These are phyloP conservation scores for Mantis religiosa DNA, from an alignment of 2,888 invertebrate genomes.

Conservation along the genomic window DNA sequence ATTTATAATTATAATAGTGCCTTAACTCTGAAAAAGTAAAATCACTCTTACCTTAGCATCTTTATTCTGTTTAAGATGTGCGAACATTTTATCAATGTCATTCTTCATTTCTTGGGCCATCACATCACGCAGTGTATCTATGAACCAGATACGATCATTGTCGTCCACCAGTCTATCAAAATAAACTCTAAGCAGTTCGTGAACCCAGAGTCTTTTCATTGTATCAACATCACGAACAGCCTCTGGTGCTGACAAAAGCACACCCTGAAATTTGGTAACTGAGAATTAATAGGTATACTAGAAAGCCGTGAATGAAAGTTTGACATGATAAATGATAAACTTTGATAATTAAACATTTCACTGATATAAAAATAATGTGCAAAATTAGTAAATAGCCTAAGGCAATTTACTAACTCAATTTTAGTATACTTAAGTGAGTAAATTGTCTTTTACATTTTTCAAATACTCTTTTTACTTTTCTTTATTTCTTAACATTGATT, in stretches of 20 bases:
- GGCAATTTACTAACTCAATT: too few relatives aligned
- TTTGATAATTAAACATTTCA: too few relatives aligned
- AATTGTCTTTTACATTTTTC: too few relatives aligned
- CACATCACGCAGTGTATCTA: conserved; percentile 62
- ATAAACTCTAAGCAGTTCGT: conserved; percentile 90
- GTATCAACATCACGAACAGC: conserved; percentile 79
- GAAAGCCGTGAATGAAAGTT: neutral
- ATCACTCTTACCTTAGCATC: neutral
- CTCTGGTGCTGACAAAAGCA: conserved; percentile 86
- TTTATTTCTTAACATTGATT: too few relatives aligned
- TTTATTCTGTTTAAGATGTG: conserved; percentile 43
- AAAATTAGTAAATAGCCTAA: too few relatives aligned
- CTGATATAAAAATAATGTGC: too few relatives aligned
- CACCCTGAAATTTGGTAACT: conserved; percentile 56
- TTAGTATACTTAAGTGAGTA: too few relatives aligned
- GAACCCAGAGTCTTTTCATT: conserved; percentile 91
- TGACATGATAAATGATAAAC: neutral
- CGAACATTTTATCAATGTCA: conserved; percentile 66
- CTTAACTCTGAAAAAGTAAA: too few relatives aligned
- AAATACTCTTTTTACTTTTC: too few relatives aligned
- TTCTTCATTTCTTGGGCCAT: conserved; percentile 58
- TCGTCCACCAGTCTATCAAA: conserved; percentile 87
- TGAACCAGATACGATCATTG: conserved; percentile 77
- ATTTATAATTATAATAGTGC: too few relatives aligned
- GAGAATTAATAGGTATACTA: neutral